Percentiles rank a stretch among this genome's conserved stretches.
phyloP scores from a whole-genome alignment of 2,888 invertebrate genomes.

The Chrysolina oricalcia region DNA sequence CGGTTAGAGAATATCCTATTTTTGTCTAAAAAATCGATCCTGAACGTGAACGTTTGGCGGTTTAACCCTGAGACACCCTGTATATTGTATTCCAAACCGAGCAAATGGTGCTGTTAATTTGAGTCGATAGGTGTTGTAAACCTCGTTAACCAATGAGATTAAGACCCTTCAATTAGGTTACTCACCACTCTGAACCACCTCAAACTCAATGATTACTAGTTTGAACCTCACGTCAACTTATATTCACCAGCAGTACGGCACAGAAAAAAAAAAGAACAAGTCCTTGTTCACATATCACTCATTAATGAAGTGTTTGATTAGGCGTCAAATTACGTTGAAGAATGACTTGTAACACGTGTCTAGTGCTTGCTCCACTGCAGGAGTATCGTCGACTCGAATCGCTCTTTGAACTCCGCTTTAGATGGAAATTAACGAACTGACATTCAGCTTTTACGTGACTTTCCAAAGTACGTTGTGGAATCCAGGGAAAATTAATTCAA shows the following conservation, averaged over 20 bases:
- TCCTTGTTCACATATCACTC: neutral
- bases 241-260: neutral
- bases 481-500: neutral
- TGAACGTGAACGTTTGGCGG: too few species aligned
- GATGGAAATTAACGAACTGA: conserved; percentile 16
- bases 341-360: neutral
- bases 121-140: too few species aligned
- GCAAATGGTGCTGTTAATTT: too few species aligned
- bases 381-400: neutral
- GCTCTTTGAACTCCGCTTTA: conserved; percentile 18
- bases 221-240: conserved; percentile 5
- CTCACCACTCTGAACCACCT: neutral
- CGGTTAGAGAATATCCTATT: too few species aligned
- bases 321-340: conserved; percentile 7
- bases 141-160: too few species aligned
- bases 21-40: too few species aligned
- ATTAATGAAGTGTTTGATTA: conserved; percentile 16
- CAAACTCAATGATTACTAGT: neutral
- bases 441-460: conserved; percentile 3
- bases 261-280: neutral
- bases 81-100: too few species aligned
- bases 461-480: neutral
- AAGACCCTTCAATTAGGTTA: too few species aligned
- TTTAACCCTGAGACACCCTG: too few species aligned
- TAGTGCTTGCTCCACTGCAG: neutral